These are phyloP conservation scores for Morpho deidamia DNA, from an alignment of 2,888 invertebrate species.

Conservation along the genomic window DNA sequence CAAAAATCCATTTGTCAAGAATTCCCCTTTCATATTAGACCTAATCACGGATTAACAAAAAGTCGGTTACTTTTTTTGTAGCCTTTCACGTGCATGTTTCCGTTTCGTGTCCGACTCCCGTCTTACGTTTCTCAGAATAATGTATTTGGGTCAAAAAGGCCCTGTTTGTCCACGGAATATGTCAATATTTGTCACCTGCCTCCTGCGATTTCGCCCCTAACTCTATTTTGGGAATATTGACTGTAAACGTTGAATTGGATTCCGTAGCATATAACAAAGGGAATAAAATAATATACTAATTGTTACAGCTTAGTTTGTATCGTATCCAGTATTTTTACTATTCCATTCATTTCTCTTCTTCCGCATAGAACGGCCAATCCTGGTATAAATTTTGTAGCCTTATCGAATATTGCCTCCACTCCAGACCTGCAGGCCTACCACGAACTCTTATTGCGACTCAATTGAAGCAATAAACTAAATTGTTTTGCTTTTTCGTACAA, in stretches of 20 bases:
- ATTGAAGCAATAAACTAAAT: too few relatives aligned
- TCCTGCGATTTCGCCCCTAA: constrained; percentile 22
- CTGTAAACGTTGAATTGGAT: constrained; percentile 1
- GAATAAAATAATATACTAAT: too few relatives aligned
- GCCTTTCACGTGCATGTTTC: constrained; percentile 4
- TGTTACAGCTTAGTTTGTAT: too few relatives aligned
- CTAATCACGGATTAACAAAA: constrained; percentile 32
- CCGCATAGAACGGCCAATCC: too few relatives aligned
- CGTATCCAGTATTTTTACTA: too few relatives aligned
- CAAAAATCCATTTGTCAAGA: background rate
- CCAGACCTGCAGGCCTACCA: too few relatives aligned
- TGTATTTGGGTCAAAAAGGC: constrained; percentile 54
- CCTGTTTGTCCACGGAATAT: constrained; percentile 36
- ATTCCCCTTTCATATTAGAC: constrained; percentile 27
- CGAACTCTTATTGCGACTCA: too few relatives aligned
- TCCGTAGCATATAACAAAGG: constrained; percentile 3
- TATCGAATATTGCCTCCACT: too few relatives aligned
- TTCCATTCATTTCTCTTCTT: too few relatives aligned
- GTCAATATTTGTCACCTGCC: constrained; percentile 52
- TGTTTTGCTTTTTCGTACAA: too few relatives aligned
- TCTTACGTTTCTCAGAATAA: constrained; percentile 42
- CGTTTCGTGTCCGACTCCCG: constrained; percentile 15
- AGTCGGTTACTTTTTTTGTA: constrained; percentile 5
- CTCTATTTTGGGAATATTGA: constrained; percentile 5
- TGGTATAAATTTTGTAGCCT: too few relatives aligned